Base-by-base conservation (phyloP, 2,888 invertebrate genomes). In the Rosalia funebris region DNA sequence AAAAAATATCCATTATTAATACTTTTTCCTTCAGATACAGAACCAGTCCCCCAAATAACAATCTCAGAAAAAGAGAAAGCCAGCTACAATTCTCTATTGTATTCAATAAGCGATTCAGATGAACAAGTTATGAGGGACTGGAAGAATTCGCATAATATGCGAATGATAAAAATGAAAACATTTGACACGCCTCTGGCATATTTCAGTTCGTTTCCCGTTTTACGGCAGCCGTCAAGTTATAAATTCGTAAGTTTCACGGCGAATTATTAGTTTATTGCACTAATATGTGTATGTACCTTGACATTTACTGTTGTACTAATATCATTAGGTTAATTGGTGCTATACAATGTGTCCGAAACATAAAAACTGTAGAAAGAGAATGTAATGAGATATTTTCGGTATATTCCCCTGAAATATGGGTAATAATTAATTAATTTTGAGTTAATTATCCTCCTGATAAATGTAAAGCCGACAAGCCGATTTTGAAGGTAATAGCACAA, bases 191-290 rank as follows among this genome's bases (percentile, higher is more conserved):
- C 44, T 16, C 12, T 55, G 7, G 17, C 11, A 16, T 60, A 60
- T 39, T 60, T 60, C 20, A 37, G 47, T 39, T 11, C 44, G 1
- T 60, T 55, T 32, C 60, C 60, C 3, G 46, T 45, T 36, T 45
- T 60, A 20, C 19, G 31, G 16, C 47, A 44, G 11, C 37, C 55
- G 1, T 5, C 37, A 31, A 54, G 59, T 16, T 60, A 48, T 12
- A 46, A 46, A 25, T 14, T 60, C 9, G 59, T 60, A 41, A 53
- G 53, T 48, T 1, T 12, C n/a, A n/a, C n/a, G n/a, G n/a, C n/a
- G n/a, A n/a, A n/a, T n/a, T n/a, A n/a, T n/a, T n/a, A n/a, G n/a
- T n/a, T n/a, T n/a, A n/a, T n/a, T n/a, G n/a, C n/a, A n/a, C n/a
- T n/a, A n/a, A n/a, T n/a, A n/a, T n/a, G n/a, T n/a, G n/a, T n/a